Conservation (phyloP, 2,113 vertebrate species). For the Xenopus tropicalis region DNA sequence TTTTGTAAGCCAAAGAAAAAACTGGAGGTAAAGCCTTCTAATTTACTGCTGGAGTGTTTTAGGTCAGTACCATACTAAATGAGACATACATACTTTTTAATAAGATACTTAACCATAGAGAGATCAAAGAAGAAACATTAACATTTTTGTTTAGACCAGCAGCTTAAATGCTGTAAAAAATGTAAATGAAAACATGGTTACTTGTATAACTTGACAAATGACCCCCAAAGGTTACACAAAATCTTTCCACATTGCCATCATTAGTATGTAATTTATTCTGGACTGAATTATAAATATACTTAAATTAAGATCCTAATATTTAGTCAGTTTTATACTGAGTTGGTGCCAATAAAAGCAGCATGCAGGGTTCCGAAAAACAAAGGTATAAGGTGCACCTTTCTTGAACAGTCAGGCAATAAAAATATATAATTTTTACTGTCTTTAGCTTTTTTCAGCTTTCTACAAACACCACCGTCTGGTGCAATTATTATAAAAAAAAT, state of each 20-base stretch:
- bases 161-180: too few relatives aligned
- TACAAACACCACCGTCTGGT: constrained; percentile 21
- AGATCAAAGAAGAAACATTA: background rate
- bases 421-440: constrained; percentile 20
- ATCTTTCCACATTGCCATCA: constrained; percentile 10
- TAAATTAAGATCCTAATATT: constrained; percentile 39
- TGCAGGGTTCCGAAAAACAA: constrained; percentile 14
- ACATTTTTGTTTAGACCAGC: too few relatives aligned
- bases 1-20: too few relatives aligned
- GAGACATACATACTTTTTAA: too few relatives aligned
- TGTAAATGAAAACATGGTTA: background rate
- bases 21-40: too few relatives aligned
- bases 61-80: too few relatives aligned
- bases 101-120: too few relatives aligned
- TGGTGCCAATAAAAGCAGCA: constrained; percentile 31
- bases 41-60: too few relatives aligned
- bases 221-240: constrained; percentile 29
- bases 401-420: constrained; percentile 31
- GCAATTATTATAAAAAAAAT: constrained; percentile 23
- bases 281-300: constrained; percentile 24
- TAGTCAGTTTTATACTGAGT: constrained; percentile 27
- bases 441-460: constrained; percentile 17
- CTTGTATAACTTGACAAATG: constrained; percentile 13
- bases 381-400: constrained; percentile 3
- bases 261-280: constrained; percentile 23